A percentile compares a stretch with the other conserved stretches of the same genome.
These are phyloP conservation scores for Adoxophyes honmai DNA, from an alignment of 1,140 invertebrate species.

Conservation along the genomic window DNA sequence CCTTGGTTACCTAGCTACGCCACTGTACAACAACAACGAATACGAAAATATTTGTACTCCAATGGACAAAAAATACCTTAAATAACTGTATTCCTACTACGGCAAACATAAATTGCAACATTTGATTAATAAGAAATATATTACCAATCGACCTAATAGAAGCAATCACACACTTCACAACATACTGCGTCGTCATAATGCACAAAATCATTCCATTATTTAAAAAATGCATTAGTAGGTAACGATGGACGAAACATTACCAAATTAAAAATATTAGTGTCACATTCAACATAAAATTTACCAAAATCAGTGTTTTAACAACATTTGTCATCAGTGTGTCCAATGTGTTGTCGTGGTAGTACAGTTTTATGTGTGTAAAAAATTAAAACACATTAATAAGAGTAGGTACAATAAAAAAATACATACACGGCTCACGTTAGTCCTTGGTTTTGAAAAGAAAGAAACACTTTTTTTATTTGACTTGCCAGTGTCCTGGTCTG, in stretches of 20 bases:
- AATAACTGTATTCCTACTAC: slow-evolving; percentile 99
- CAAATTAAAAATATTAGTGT: neutral
- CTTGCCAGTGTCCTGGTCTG: slow-evolving; percentile 63
- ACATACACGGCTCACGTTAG: slow-evolving; percentile 20
- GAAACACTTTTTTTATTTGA: slow-evolving; percentile 12
- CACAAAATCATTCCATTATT: slow-evolving; percentile 35
- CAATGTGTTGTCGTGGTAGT: slow-evolving; percentile 10
- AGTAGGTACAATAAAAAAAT: neutral
- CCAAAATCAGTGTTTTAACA: slow-evolving; percentile 13
- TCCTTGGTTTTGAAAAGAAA: slow-evolving; percentile 19
- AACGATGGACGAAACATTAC: neutral
- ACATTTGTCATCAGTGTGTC: slow-evolving; percentile 11
- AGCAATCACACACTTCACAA: slow-evolving; percentile 99
- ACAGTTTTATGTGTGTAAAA: slow-evolving; percentile 19
- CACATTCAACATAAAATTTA: slow-evolving; percentile 13
- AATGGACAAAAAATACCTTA: slow-evolving; percentile 83
- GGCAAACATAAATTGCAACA: slow-evolving; percentile 99
- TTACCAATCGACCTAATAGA: slow-evolving; percentile 99
- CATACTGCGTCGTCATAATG: slow-evolving; percentile 84
- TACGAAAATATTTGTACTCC: too few relatives aligned
- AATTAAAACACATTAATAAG: slow-evolving; percentile 33
- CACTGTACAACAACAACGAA: too few relatives aligned
- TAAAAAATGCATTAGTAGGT: slow-evolving; percentile 26
- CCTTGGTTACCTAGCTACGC: too few relatives aligned
- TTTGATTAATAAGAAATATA: slow-evolving; percentile 98